These are phyloP conservation scores for Anastrepha ludens DNA, from an alignment of 1,140 invertebrate genomes.

Conservation along the genomic window DNA sequence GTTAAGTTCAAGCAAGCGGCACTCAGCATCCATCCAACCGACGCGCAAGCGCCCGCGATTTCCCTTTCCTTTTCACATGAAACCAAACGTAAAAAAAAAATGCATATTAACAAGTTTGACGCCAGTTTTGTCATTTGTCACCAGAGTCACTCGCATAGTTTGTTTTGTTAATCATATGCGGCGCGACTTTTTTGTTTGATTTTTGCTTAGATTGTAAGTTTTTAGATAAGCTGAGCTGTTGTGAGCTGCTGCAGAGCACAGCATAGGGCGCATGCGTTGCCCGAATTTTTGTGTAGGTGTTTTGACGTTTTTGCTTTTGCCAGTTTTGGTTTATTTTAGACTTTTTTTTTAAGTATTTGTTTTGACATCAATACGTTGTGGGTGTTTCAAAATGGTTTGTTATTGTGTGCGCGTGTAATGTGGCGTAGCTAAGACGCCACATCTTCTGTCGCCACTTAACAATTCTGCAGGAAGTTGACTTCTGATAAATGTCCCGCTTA, in stretches of 20 bases:
- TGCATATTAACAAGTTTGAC: slow-evolving; percentile 50
- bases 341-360: not conserved
- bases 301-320: not conserved
- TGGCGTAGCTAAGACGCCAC: slow-evolving; percentile 18
- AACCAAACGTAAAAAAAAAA: slow-evolving; percentile 35
- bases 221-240: not conserved
- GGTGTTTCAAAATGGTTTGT: not conserved
- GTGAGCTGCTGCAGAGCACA: not conserved
- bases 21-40: not conserved
- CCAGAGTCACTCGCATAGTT: not conserved
- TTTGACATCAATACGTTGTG: not conserved
- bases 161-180: slow-evolving; percentile 2
- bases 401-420: not conserved
- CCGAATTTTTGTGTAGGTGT: slow-evolving; percentile 1
- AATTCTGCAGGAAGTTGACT: slow-evolving; percentile 15
- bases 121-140: slow-evolving; percentile 47
- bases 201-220: slow-evolving; percentile 6
- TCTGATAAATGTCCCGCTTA: slow-evolving; percentile 22
- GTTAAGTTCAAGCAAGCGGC: slow-evolving; percentile 24
- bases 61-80: slow-evolving; percentile 57
- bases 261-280: not conserved
- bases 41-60: slow-evolving; percentile 46
- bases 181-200: not conserved
- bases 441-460: not conserved
- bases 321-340: not conserved